Evolutionary conservation across 1,140 invertebrate species (phyloP).

Genomic region (Zaprionus taronus): DNA sequence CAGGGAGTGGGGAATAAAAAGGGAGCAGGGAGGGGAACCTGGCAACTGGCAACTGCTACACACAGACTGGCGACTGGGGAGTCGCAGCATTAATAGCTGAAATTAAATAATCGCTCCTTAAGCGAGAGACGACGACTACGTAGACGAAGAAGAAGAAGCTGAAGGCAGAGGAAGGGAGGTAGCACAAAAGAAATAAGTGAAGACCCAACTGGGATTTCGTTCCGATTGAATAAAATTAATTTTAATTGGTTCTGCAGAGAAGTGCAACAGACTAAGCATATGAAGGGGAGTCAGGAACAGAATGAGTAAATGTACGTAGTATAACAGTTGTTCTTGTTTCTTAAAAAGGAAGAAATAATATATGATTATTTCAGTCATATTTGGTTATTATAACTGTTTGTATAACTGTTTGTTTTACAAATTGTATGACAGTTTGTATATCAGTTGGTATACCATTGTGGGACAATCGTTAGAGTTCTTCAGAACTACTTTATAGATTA

Average conservation of each 20-base stretch:
- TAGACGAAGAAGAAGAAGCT: slow-evolving; percentile 3
- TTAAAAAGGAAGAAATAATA: not conserved
- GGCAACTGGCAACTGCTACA: slow-evolving; percentile 50
- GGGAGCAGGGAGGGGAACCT: slow-evolving; percentile 34
- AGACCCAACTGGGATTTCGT: slow-evolving; percentile 72
- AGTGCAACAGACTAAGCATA: not conserved
- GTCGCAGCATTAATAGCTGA: slow-evolving; percentile 73
- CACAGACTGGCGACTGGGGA: slow-evolving; percentile 42
- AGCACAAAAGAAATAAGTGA: slow-evolving; percentile 73
- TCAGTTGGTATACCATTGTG: not conserved
- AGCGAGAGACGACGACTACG: slow-evolving; percentile 42
- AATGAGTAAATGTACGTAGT: slow-evolving; percentile 7
- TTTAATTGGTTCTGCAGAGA: slow-evolving; percentile 63
- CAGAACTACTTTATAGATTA: too few species aligned
- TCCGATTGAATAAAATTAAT: slow-evolving; percentile 77
- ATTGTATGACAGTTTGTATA: not conserved
- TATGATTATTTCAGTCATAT: not conserved
- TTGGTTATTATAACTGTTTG: not conserved
- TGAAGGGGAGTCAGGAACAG: slow-evolving; percentile 1
- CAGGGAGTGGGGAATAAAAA: not conserved
- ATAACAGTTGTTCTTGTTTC: not conserved
- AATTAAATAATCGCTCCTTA: slow-evolving; percentile 79
- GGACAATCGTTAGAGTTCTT: too few species aligned
- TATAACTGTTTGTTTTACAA: not conserved
- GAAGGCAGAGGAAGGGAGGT: not conserved